Evolutionary conservation across 1,140 invertebrate species (phyloP), one percentile per base, ranked within the genome.

Genomic region (Magallana gigas): DNA sequence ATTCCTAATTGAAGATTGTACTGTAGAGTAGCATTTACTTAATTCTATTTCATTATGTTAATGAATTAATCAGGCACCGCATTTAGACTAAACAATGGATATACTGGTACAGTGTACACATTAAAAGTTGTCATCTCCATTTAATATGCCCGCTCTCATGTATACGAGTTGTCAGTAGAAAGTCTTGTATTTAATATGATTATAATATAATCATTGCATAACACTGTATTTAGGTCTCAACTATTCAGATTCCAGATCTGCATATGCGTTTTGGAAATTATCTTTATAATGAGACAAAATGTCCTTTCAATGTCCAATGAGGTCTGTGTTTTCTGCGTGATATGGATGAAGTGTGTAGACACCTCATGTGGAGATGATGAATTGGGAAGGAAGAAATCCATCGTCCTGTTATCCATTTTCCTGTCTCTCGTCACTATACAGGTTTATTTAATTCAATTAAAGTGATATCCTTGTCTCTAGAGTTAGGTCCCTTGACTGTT

Each of bases 301-400:
- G 5, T 48, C 36, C 36, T 48, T 23, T 48, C 36, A 48, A 48
- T 48, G 36, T 48, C 36, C 36, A 48, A 48, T 48, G 36, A 48
- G 36, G 36, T 48, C 36, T 48, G 0, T 4, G 36, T 48, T 48
- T 48, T 48, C 36, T 48, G 36, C 36, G 3, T 48, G 36, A 4
- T 48, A 23, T 23, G 23, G 23, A 23, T 23, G 23, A 23, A 48
- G 36, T 48, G 36, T 48, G 36, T 48, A 36, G 68, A 12, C 68
- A 76, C 11, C 9, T 23, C 12, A 9, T 76, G 11, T 29, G 7
- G 23, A 76, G 23, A 11, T 76, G 68, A 76, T 76, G 68, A 36
- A 76, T 76, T 76, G 68, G 36, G 68, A 29, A 76, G 23, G 68
- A 76, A 76, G 68, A 76, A 76, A 76, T 76, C 68, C 68, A 76